These are phyloP conservation scores for Tor tambroides DNA, from an alignment of 2,113 vertebrate species.

Conservation along the genomic window DNA sequence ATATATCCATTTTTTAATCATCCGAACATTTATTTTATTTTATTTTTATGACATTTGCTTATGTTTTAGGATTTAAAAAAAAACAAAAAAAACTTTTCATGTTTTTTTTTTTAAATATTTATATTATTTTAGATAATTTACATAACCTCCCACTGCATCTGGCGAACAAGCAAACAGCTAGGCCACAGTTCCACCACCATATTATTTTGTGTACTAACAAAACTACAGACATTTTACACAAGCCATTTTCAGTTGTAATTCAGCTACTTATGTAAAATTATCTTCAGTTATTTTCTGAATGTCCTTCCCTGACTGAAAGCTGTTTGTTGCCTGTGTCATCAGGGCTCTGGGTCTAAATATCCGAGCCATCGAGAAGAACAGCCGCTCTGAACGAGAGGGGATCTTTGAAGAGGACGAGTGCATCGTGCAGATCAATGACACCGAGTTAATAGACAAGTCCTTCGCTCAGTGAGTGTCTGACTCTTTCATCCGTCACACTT, in stretches of 20 bases:
- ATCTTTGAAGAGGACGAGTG: constrained; percentile 90
- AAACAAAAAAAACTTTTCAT: too few species aligned
- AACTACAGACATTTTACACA: neutral
- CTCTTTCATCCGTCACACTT: constrained; percentile 32
- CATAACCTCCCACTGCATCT: neutral
- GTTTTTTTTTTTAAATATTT: too few species aligned
- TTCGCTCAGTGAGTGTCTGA: constrained; percentile 85
- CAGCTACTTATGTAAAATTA: neutral
- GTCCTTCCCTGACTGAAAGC: constrained; percentile 40
- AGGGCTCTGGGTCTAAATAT: constrained; percentile 93
- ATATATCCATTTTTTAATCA: neutral
- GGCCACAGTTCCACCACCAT: neutral
- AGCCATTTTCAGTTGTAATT: neutral
- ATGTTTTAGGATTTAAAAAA: too few species aligned
- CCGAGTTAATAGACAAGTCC: constrained; percentile 88
- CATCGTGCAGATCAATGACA: constrained; percentile 91
- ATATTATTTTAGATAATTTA: neutral
- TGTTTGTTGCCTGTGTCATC: constrained; percentile 34
- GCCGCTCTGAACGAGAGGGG: constrained; percentile 84
- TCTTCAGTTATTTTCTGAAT: too few species aligned
- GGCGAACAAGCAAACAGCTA: neutral
- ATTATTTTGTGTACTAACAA: neutral
- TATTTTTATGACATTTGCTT: neutral
- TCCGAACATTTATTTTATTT: neutral
- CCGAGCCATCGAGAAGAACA: constrained; percentile 87